Evolutionary conservation across 2,797 vertebrate species (phyloP).

Genomic region (Novumbra hubbsi): DNA sequence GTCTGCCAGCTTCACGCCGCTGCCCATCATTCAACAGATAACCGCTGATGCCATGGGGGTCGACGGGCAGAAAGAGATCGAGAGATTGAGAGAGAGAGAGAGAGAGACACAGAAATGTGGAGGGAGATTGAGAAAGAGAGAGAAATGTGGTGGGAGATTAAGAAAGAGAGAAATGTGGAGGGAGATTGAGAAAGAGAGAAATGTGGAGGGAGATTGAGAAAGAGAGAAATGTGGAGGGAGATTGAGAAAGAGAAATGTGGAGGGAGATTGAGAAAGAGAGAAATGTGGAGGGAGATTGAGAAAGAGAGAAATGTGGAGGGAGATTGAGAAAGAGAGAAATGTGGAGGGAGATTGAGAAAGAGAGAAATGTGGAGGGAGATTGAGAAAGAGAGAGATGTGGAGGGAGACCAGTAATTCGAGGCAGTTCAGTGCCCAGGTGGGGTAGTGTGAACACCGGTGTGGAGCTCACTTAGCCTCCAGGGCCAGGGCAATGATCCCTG

Average conservation of each 20-base stretch:
- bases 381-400: too few relatives aligned
- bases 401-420: slow-evolving; percentile 35
- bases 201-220: neutral
- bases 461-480: slow-evolving; percentile 95
- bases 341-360: neutral
- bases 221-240: too few relatives aligned
- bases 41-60: slow-evolving; percentile 46
- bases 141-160: slow-evolving; percentile 38
- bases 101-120: neutral
- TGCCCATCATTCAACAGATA: slow-evolving; percentile 51
- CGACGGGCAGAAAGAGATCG: neutral
- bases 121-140: slow-evolving; percentile 13
- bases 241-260: neutral
- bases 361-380: neutral
- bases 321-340: neutral
- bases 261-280: neutral
- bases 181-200: neutral
- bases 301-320: too few relatives aligned
- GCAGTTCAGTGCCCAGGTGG: slow-evolving; percentile 41
- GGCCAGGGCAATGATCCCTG: slow-evolving; percentile 94
- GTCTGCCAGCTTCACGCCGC: slow-evolving; percentile 20
- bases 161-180: neutral
- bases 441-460: slow-evolving; percentile 32
- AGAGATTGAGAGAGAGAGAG: neutral
- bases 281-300: neutral